phyloP scores from a whole-genome alignment of 2,797 vertebrate genomes.

The Psittacula echo region DNA sequence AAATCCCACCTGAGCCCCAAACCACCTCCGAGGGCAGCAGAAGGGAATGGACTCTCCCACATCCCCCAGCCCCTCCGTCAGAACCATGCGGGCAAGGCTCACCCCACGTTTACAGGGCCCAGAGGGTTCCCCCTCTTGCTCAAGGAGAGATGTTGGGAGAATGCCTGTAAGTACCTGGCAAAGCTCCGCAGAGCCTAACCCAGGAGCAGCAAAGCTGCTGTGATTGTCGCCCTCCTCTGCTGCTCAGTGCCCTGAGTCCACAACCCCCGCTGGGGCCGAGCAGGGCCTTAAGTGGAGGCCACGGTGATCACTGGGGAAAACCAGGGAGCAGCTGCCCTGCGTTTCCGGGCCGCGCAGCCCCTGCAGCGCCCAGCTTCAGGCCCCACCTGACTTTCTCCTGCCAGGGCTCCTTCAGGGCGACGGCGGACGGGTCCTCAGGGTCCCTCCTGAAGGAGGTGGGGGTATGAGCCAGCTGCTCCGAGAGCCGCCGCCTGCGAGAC shows the following conservation, averaged over 20 bases:
- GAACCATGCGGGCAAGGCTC: fast-evolving
- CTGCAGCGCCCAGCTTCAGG: fast-evolving
- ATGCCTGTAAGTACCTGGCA: not conserved
- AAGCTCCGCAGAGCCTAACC: not conserved
- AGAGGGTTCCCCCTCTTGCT: not conserved
- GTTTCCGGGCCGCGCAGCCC: fast-evolving
- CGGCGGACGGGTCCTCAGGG: constrained; percentile 94
- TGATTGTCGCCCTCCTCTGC: not conserved
- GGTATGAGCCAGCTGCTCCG: constrained; percentile 93
- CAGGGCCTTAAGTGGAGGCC: not conserved
- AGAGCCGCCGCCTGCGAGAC: constrained; percentile 86
- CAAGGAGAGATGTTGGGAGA: not conserved
- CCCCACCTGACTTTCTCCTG: constrained; percentile 93
- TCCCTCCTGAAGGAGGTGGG: constrained; percentile 93
- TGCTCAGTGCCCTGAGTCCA: not conserved
- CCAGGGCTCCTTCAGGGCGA: constrained; percentile 97
- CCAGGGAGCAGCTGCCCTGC: fast-evolving
- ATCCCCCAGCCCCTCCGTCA: not conserved
- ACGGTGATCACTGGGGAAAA: not conserved
- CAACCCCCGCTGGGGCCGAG: fast-evolving
- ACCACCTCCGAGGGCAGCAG: fast-evolving
- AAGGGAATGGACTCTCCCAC: not conserved
- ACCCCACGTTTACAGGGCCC: not conserved
- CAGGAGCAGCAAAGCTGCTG: not conserved
- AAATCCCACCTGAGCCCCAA: fast-evolving